These are phyloP conservation scores for Albula goreensis DNA, from an alignment of 2,113 vertebrate genomes.

Conservation along the genomic window DNA sequence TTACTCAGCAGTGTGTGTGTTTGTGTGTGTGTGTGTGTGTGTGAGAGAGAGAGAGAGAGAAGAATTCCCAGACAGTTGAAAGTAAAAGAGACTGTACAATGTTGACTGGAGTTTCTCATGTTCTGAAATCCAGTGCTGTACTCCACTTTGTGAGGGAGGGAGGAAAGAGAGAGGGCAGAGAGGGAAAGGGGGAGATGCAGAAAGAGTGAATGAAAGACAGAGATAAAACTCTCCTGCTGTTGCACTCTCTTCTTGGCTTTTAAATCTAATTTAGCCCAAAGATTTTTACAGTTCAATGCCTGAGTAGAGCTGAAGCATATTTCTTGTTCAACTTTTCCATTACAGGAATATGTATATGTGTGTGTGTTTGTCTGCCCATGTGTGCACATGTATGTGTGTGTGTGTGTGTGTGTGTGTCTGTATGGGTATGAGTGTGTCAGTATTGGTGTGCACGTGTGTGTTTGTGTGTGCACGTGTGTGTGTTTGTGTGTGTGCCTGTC, in stretches of 20 bases:
- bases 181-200: background rate
- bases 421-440: background rate
- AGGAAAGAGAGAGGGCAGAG: background rate
- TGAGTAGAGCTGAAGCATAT: background rate
- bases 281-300: background rate
- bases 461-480: background rate
- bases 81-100: too few relatives aligned
- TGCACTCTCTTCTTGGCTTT: background rate
- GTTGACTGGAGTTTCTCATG: background rate
- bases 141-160: background rate
- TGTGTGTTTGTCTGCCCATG: background rate
- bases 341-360: background rate
- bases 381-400: background rate
- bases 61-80: background rate
- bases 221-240: background rate
- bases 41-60: too few relatives aligned
- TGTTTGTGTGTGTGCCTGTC: background rate
- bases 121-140: background rate
- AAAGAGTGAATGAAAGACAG: background rate
- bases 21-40: too few relatives aligned
- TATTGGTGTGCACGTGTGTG: background rate
- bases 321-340: background rate
- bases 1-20: too few relatives aligned
- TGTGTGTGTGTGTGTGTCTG: background rate
- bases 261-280: background rate